Evolutionary conservation across 92 coral and sea anemone species (phyloP).

Genomic region (Phymanthus crucifer): DNA sequence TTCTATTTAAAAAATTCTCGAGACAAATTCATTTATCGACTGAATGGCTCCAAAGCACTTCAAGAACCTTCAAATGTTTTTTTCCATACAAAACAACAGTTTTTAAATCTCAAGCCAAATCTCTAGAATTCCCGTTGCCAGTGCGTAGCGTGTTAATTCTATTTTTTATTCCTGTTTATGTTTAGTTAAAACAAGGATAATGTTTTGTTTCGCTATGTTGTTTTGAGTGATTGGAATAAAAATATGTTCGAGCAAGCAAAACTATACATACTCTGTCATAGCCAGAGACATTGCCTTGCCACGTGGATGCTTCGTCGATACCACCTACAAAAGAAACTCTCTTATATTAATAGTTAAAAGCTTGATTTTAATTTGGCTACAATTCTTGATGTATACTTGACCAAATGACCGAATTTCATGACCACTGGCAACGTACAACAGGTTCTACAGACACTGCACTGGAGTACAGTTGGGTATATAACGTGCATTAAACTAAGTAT

Average conservation of each 20-base stretch:
- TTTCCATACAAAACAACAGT: constrained; percentile 8
- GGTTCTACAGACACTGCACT: constrained; percentile 32
- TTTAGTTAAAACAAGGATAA: constrained; percentile 9
- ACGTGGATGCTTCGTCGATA: constrained; percentile 96
- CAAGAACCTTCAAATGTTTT: constrained; percentile 10
- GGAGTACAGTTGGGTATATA: constrained; percentile 43
- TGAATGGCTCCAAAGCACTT: constrained; percentile 15
- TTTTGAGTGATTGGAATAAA: constrained; percentile 50
- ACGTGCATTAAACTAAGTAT: constrained; percentile 29
- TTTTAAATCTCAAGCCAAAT: constrained; percentile 25
- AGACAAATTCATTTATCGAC: constrained; percentile 27
- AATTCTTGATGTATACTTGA: constrained; percentile 45
- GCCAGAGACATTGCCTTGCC: constrained; percentile 70
- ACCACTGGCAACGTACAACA: constrained; percentile 17
- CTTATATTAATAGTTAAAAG: constrained; percentile 54
- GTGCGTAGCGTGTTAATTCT: constrained; percentile 64
- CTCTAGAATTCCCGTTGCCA: constrained; percentile 47
- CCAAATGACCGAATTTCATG: constrained; percentile 23
- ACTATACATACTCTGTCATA: constrained; percentile 49
- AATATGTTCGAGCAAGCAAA: constrained; percentile 15
- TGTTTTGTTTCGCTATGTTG: constrained; percentile 53
- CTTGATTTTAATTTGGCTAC: constrained; percentile 22
- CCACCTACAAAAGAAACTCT: constrained; percentile 97
- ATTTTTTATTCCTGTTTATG: constrained; percentile 44
- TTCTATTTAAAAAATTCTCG: constrained; percentile 6